Evolutionary conservation across 2,888 invertebrate genomes (phyloP), one percentile per base, ranked within the genome.

Genomic region (Drosophila sordidula): DNA sequence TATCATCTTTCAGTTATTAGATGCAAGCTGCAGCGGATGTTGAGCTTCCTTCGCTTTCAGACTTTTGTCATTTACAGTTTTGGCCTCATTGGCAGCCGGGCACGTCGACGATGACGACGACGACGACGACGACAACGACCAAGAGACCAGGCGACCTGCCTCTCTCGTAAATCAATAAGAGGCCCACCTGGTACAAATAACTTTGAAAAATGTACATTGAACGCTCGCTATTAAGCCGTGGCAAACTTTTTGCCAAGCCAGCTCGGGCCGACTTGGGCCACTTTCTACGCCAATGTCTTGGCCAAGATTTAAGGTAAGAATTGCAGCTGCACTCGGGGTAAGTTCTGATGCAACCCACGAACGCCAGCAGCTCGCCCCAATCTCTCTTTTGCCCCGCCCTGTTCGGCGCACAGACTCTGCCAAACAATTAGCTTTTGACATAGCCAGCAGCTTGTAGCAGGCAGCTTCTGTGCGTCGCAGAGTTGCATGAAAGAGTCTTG

Each of bases 21-120:
- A 87, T 88, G 83, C 89, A 87, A 80, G 76, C 72, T 79, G 71
- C 83, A 87, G 81, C 83, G 83, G 83, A 84, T 88, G 83, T 89
- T 58, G 47, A 66, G 83, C 89, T 84, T 89, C 87, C 83, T 88
- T 78, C 45, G 64, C 46, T 54, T 54, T 26, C 39, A 22, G 22
- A 42, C 44, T 80, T 88, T 88, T 89, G 85, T 84, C 83, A 84
- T 84, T 88, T 89, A 87, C 81, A 80, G 87, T 86, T 81, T 78
- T 74, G 75, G 78, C 68, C 69, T 58, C 74, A 65, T 61, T 69
- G 67, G 34, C 52, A 44, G 41, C 32, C 51, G 36, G 55, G 38
- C 46, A 50, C 47, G 50, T 51, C 55, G 56, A 51, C 52, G 26
- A 18, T 22, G 36, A 9, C 12, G 26, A 18, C 32, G 36, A 9